phyloP scores from a whole-genome alignment of 2,797 vertebrate genomes.

The Eurystomus glaucurus region DNA sequence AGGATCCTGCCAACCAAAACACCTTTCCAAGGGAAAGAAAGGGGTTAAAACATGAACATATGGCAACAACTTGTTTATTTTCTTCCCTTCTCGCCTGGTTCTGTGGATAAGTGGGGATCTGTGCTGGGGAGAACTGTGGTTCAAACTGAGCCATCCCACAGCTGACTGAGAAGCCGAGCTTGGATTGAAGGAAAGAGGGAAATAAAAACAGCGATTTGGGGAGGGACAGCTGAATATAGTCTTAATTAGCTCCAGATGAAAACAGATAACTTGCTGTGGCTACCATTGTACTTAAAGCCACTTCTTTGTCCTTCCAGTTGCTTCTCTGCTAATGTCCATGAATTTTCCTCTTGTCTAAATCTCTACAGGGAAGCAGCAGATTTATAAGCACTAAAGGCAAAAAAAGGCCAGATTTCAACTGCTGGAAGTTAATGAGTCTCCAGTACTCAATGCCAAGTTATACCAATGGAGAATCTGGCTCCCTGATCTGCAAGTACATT shows the following conservation, averaged over 20 bases:
- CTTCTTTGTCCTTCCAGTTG: not conserved
- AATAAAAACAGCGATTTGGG: not conserved
- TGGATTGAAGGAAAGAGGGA: not conserved
- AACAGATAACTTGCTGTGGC: not conserved
- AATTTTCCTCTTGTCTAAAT: not conserved
- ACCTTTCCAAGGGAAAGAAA: slow-evolving; percentile 81
- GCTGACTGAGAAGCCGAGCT: not conserved
- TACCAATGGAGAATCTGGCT: not conserved
- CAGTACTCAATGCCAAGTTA: not conserved
- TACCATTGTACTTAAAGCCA: not conserved
- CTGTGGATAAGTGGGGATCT: not conserved
- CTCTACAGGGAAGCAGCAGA: not conserved
- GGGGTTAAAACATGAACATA: not conserved
- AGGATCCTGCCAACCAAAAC: slow-evolving; percentile 94
- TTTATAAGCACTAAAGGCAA: not conserved
- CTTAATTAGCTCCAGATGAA: not conserved
- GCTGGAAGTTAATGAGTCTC: not conserved
- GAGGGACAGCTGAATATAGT: not conserved
- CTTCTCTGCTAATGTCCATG: not conserved
- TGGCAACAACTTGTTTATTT: not conserved
- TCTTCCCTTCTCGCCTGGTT: not conserved
- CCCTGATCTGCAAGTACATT: not conserved
- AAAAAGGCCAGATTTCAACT: not conserved
- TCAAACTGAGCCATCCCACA: not conserved
- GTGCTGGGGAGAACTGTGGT: not conserved